These are phyloP conservation scores for Halcyon chelicuti DNA, from an alignment of 2,797 vertebrate genomes.

Conservation along the genomic window DNA sequence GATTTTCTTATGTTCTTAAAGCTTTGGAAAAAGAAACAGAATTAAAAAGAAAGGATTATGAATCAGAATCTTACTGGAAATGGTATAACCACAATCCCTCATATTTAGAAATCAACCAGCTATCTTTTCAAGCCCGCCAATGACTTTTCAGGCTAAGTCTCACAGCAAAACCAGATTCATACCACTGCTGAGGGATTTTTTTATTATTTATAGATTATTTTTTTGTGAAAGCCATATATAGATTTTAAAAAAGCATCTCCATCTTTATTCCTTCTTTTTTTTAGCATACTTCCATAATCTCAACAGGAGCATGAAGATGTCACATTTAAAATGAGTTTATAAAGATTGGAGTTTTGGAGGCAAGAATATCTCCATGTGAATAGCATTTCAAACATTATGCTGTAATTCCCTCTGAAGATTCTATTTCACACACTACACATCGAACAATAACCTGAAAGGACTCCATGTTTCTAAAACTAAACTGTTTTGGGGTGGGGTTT, in stretches of 20 bases:
- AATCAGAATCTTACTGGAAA: slow-evolving; percentile 39
- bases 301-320: not conserved
- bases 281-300: not conserved
- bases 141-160: not conserved
- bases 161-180: slow-evolving; percentile 11
- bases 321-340: slow-evolving; percentile 29
- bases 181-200: not conserved
- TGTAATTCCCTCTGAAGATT: slow-evolving; percentile 15
- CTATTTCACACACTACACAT: not conserved
- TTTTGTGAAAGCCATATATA: not conserved
- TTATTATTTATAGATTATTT: slow-evolving; percentile 49
- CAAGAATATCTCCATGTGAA: slow-evolving; percentile 36
- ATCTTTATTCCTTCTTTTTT: not conserved
- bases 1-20: slow-evolving; percentile 10
- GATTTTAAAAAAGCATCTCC: not conserved
- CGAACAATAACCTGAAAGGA: not conserved
- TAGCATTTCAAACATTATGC: slow-evolving; percentile 16
- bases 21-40: not conserved
- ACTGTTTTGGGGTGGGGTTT: too few species aligned
- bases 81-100: not conserved
- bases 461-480: not conserved
- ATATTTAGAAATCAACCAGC: slow-evolving; percentile 15
- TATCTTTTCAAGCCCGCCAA: not conserved
- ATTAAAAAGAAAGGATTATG: slow-evolving; percentile 9
- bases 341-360: not conserved